These are phyloP conservation scores for Heterodera filipjevi DNA, from an alignment of 2,888 invertebrate species.

Conservation along the genomic window DNA sequence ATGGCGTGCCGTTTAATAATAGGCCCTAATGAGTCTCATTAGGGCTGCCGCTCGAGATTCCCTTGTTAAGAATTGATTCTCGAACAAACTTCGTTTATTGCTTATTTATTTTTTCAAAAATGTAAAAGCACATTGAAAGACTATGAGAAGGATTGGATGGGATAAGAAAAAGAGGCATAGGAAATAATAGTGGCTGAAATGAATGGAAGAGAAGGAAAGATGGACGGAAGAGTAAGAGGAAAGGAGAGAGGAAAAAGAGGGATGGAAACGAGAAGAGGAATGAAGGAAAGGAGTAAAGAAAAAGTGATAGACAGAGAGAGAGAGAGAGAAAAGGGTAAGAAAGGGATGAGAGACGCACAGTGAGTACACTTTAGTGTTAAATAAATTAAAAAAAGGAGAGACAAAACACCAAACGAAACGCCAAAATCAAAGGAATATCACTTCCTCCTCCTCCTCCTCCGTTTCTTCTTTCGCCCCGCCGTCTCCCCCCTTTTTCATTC, in stretches of 20 bases:
- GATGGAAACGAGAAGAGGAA: not conserved
- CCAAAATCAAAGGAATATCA: constrained; percentile 23
- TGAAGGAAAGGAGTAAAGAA: not conserved
- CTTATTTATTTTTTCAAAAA: no score
- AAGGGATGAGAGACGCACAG: not conserved
- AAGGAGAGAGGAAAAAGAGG: not conserved
- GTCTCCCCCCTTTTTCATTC: not conserved
- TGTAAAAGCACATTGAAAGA: no score
- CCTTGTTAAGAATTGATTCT: no score
- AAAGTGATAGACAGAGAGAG: not conserved
- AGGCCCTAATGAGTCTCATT: no score
- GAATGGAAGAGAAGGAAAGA: not conserved
- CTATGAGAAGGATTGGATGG: no score
- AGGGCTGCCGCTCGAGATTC: no score
- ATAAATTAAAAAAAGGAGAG: not conserved
- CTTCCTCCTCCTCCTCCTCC: constrained; percentile 22
- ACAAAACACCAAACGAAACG: constrained; percentile 9
- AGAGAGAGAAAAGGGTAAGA: not conserved
- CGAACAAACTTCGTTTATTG: no score
- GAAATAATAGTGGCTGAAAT: not conserved
- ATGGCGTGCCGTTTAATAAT: no score
- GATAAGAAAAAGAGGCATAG: no score
- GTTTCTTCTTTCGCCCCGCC: not conserved
- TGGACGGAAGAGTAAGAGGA: not conserved
- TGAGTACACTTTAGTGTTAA: not conserved